Conservation (phyloP, 2,888 invertebrate genomes). For the Odontomyia ornata region DNA sequence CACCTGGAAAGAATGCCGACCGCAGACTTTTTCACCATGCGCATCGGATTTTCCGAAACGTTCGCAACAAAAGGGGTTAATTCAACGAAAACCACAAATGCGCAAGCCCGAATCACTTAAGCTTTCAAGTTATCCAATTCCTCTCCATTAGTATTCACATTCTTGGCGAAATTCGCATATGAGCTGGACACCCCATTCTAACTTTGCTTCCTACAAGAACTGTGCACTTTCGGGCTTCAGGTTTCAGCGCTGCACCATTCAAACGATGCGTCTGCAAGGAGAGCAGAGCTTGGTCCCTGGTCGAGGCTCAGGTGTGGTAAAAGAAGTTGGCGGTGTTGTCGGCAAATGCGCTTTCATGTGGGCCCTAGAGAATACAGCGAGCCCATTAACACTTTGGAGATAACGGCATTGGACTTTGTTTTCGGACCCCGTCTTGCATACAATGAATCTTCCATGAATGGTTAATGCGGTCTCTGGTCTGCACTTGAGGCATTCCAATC, state of each 20-base stretch:
- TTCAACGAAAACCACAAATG: constrained; percentile 38
- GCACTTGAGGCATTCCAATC: not conserved
- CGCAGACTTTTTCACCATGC: constrained; percentile 21
- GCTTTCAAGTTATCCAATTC: constrained; percentile 21
- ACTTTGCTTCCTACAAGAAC: not conserved
- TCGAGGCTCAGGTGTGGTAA: constrained; percentile 16
- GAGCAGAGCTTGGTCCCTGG: no score
- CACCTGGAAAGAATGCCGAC: constrained; percentile 42
- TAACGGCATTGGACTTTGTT: constrained; percentile 29
- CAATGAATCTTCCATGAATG: not conserved
- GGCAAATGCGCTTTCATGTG: constrained; percentile 31
- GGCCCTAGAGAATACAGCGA: constrained; percentile 39
- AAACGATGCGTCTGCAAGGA: not conserved
- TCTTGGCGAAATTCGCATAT: constrained; percentile 33
- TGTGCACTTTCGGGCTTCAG: constrained; percentile 4
- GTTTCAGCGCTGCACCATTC: not conserved
- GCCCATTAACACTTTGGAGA: constrained; percentile 41
- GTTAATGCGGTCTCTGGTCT: not conserved
- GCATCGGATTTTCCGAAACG: not conserved
- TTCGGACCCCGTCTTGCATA: not conserved
- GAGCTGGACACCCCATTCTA: not conserved
- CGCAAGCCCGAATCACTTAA: constrained; percentile 28
- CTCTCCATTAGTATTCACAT: not conserved
- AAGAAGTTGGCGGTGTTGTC: not conserved
- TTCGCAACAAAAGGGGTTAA: not conserved